Evolutionary conservation across 2,797 vertebrate genomes (phyloP), one percentile per base, ranked within the genome.

Genomic region (Clarias laeviceps): DNA sequence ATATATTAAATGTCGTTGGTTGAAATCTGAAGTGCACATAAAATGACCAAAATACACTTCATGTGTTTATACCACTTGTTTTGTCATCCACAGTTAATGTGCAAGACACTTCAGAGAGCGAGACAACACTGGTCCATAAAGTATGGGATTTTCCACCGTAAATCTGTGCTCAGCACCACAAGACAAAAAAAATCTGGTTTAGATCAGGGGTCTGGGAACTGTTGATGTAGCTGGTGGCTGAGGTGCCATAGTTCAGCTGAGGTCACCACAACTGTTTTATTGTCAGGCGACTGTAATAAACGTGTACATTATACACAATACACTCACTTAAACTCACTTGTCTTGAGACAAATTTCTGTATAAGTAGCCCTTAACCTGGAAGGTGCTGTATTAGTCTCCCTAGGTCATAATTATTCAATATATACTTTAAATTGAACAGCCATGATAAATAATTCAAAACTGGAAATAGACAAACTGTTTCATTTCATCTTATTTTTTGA

Each of bases 141-240:
- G 84, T 87, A 80, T 85, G 91, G 91, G 92, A 92, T 94, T 95
- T 96, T 95, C 95, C 94, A 93, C 93, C 91, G 92, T 94, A 94
- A 95, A 94, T 94, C 90, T 90, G 89, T 37, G 84, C 86, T 85
- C 56, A 65, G 80, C 86, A 87, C 90, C 91, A 90, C 85, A 86
- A 89, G 80, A 86, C 91, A 89, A 92, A 91, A 83, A 90, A 83
- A 91, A 79, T 91, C 89, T 91, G 92, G 89, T 89, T 90, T 73
- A 86, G 86, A 90, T 89, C 20, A 87, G 81, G 87, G 85, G 83
- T 89, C 85, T 86, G 88, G 87, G 87, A 87, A 87, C 73, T 70
- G 85, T 89, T 86, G 76, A 66, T 50, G 70, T 37, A 84, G 83
- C 72, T 81, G 81, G 65, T 90, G 86, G 80, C 56, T 87, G 86